Evolutionary conservation across 1,140 invertebrate species (phyloP), one percentile per base, ranked within the genome.

Genomic region (Eriocheir sinensis): DNA sequence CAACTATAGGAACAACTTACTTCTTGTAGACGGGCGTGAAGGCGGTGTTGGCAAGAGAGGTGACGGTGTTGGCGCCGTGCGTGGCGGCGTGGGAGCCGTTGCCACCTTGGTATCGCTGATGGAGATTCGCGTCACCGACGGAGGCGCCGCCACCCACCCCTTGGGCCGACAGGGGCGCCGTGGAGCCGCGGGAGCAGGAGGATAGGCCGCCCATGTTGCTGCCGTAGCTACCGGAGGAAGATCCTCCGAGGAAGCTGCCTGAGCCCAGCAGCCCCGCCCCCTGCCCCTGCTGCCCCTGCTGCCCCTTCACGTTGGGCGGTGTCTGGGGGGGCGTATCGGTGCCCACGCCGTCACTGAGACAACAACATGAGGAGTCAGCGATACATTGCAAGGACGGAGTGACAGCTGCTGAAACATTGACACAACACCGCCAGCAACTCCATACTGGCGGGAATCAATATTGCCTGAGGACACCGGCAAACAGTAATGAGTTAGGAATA

Each of bases 311-410:
- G 97, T 98, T 99, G 96, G 98, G 98, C 93, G 98, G 98, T 95
- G 98, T 99, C 97, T 99, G 98, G 40, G 98, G 98, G 95, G 98
- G 98, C 95, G 98, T 99, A 96, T 98, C 98, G 95, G 98, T 98
- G 72, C 95, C 95, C 17, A 96, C 97, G 98, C 98, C 96, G 98
- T 98, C 96, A 98, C 98, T 91, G 96, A 92, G n/a, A 88, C 88
- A 60, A 89, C 40, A 85, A 94, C 91, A 30, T 88, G 79, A 93
- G 38, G 95, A 89, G 89, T 93, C 79, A 90, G 91, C 88, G 32
- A 86, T 79, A 48, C 91, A 83, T 44, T 95, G 36, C 44, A 85
- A 41, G 81, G n/a, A 1, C 21, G 79, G 81, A 36, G 81, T 85
- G 86, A 89, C 86, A 89, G 12, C 36, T n/a, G n/a, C 38, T 89